Evolutionary conservation across 2,113 vertebrate species (phyloP).

Genomic region (Thalassarche chlororhynchos): DNA sequence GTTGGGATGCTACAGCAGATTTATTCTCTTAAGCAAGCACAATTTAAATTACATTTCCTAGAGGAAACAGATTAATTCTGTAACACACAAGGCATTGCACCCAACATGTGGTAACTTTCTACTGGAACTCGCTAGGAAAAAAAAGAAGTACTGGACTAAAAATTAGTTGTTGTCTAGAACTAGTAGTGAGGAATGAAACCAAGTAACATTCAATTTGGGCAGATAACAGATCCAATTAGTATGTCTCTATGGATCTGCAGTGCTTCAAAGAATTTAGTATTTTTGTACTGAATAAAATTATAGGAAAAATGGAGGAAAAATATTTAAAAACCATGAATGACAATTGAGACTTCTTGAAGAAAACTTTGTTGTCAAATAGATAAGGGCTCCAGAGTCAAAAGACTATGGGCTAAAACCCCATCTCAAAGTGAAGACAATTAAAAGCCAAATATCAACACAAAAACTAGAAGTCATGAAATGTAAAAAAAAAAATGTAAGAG

Average conservation of each 20-base stretch:
- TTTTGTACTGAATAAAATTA: background rate
- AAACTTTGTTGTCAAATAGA: background rate
- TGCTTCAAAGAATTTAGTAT: background rate
- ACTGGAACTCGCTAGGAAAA: rapidly evolving
- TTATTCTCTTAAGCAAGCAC: background rate
- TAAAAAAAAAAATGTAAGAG: background rate
- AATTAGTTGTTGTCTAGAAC: background rate
- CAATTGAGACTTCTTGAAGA: background rate
- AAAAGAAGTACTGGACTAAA: background rate
- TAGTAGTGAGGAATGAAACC: background rate
- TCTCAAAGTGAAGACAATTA: background rate
- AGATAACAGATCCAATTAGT: background rate
- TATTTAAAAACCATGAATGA: background rate
- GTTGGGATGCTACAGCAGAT: background rate
- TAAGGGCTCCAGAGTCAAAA: background rate
- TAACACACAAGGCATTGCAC: background rate
- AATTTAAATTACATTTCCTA: background rate
- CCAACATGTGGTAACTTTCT: background rate
- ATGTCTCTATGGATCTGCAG: background rate
- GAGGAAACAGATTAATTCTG: background rate
- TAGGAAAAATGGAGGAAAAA: background rate
- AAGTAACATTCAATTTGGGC: background rate
- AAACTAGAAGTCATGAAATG: background rate
- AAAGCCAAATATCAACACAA: background rate
- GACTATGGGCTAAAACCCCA: background rate